Evolutionary conservation across 2,797 vertebrate species (phyloP).

Genomic region (Melanotaenia boesemani): DNA sequence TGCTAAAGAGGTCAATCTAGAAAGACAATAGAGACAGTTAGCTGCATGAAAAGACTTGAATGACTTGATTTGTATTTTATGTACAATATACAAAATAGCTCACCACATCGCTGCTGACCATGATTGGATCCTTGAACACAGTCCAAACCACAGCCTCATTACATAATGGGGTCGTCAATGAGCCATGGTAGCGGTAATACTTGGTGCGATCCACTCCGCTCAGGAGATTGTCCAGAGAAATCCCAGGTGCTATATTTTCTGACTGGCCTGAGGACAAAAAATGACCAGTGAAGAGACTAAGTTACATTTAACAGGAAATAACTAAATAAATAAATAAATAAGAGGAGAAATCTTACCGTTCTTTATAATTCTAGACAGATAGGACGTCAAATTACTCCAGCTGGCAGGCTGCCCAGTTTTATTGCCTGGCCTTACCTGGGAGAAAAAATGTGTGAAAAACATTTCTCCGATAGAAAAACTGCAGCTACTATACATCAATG

Average conservation of each 20-base stretch:
- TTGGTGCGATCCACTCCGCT: slow-evolving; percentile 59
- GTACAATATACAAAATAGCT: slow-evolving; percentile 14
- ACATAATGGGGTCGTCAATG: slow-evolving; percentile 79
- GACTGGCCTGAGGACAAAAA: slow-evolving; percentile 32
- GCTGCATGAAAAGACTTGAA: not conserved
- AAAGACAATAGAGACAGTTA: slow-evolving; percentile 12
- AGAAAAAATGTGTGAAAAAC: not conserved
- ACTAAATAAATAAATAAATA: no score
- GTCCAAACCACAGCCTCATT: slow-evolving; percentile 82
- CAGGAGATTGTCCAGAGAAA: slow-evolving; percentile 76
- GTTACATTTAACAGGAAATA: no score
- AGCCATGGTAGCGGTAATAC: slow-evolving; percentile 82
- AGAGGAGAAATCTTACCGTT: slow-evolving; percentile 17
- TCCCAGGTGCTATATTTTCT: rapidly evolving
- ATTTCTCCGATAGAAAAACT: no score
- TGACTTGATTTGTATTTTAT: rapidly evolving
- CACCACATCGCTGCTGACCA: slow-evolving; percentile 78
- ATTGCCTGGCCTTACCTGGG: slow-evolving; percentile 18
- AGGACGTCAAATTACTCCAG: slow-evolving; percentile 69
- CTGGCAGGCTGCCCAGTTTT: slow-evolving; percentile 18
- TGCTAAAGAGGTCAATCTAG: slow-evolving; percentile 78
- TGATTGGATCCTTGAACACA: slow-evolving; percentile 79
- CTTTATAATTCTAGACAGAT: slow-evolving; percentile 51
- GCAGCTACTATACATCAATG: not conserved
- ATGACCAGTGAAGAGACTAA: not conserved